Conservation (phyloP, 2,797 vertebrate genomes). For the Carcharodon carcharias region DNA sequence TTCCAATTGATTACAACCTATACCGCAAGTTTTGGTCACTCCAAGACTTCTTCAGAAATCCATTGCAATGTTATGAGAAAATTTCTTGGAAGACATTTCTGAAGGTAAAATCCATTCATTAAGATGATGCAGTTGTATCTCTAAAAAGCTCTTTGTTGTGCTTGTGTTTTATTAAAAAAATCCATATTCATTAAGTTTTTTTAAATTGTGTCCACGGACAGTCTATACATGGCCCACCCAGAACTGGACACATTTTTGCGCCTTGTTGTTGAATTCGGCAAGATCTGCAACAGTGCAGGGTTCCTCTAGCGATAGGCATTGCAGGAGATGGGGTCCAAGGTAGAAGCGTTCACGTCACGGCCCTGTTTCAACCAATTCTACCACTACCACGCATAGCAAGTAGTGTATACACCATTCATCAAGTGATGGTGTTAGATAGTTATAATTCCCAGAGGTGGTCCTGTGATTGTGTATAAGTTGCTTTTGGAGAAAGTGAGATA, state of each 20-base stretch:
- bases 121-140: slow-evolving; percentile 39
- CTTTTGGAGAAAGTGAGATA: background rate
- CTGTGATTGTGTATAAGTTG: background rate
- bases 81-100: slow-evolving; percentile 94
- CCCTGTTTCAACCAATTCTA: no score
- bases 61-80: slow-evolving; percentile 94
- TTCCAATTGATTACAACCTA: slow-evolving; percentile 97
- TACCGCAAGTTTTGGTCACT: slow-evolving; percentile 98
- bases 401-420: background rate
- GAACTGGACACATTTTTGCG: no score
- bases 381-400: no score
- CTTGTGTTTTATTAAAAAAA: slow-evolving; percentile 38
- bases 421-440: background rate
- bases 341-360: no score
- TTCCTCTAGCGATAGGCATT: no score
- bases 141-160: background rate
- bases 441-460: background rate
- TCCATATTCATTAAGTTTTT: background rate
- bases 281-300: no score
- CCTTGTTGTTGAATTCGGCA: no score
- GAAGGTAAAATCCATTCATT: slow-evolving; percentile 64
- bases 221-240: no score
- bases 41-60: slow-evolving; percentile 97
- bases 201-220: no score
- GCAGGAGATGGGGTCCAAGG: no score